These are phyloP conservation scores for Bubalus kerabau DNA, from an alignment of 2,113 vertebrate species.

Conservation along the genomic window DNA sequence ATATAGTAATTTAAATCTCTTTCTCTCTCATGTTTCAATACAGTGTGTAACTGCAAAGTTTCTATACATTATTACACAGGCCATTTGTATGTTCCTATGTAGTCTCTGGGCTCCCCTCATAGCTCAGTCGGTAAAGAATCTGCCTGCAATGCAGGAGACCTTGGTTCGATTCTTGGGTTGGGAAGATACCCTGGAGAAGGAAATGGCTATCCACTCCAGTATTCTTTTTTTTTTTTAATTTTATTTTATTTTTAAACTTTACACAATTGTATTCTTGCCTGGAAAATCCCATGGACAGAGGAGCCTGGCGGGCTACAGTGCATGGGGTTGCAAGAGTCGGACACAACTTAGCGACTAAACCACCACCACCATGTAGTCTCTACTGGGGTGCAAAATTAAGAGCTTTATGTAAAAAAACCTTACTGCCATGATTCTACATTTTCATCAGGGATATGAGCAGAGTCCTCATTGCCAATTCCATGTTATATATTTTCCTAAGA, in stretches of 20 bases:
- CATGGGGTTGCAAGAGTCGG: background rate
- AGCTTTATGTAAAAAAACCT: background rate
- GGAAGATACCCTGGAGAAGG: background rate
- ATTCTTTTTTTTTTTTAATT: background rate
- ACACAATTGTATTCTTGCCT: background rate
- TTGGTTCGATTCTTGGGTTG: background rate
- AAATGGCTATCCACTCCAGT: background rate
- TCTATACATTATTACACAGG: background rate
- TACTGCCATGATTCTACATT: background rate
- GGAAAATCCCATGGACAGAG: background rate
- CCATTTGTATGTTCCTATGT: background rate
- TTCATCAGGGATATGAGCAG: background rate
- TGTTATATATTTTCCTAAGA: background rate
- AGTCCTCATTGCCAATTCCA: background rate
- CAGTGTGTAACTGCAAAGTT: background rate
- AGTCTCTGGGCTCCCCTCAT: background rate
- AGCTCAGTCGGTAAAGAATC: background rate
- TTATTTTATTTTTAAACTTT: too few species aligned
- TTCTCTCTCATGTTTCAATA: background rate
- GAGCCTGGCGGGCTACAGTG: background rate
- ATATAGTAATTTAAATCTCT: background rate
- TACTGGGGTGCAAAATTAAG: background rate
- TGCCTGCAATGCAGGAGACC: background rate
- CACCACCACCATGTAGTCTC: background rate
- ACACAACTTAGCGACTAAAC: accelerated